Base-by-base conservation (phyloP, 1,140 invertebrate species). In the Rhizoglyphus robini region DNA sequence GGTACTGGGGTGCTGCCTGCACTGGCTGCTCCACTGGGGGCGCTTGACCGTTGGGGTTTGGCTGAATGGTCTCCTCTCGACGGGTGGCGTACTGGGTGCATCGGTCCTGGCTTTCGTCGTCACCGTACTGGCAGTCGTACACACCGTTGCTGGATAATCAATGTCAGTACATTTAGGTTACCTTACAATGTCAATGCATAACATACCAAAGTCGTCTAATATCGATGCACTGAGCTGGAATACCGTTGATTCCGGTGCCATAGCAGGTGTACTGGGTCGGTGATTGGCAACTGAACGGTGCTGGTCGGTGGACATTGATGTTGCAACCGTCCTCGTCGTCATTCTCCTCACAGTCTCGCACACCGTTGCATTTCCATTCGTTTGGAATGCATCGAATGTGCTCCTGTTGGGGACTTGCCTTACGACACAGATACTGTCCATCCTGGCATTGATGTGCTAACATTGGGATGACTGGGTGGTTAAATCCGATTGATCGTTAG, bases 361-460 rank as follows among this genome's bases (percentile, higher is more conserved):
- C 8, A 25, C 63, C 63, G 51, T 64, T 64, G 29, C 63, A 64
- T 34, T 48, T 47, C 63, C 63, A 64, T 34, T 64, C 51, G 29
- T 64, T 48, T 5, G 63, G 63, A 27, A 64, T 64, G 27, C 63
- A 64, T 29, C 63, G 63, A 25, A 51, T 2, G n/a, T 23, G 63
- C 18, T 8, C 8, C 29, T 48, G 47, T 20, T 46, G 13, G 18
- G 63, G 46, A 31, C 23, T 48, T 13, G 29, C 63, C 25, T 64
- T 64, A 27, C 31, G 47, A 27, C 63, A 64, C 46, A 20, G 2
- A 36, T 64, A 64, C 18, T 51, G 41, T 18, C 31, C 46, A 4
- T 51, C 46, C 23, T 30, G 25, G n/a, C 63, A 64, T 20, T 48
- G 8, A 13, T n/a, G 47, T 38, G 11, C 58, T 60, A 46, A 20